A percentile compares a stretch with the other conserved stretches of the same genome.
phyloP scores from a whole-genome alignment of 2,113 vertebrate species.

The Podocnemis expansa region DNA sequence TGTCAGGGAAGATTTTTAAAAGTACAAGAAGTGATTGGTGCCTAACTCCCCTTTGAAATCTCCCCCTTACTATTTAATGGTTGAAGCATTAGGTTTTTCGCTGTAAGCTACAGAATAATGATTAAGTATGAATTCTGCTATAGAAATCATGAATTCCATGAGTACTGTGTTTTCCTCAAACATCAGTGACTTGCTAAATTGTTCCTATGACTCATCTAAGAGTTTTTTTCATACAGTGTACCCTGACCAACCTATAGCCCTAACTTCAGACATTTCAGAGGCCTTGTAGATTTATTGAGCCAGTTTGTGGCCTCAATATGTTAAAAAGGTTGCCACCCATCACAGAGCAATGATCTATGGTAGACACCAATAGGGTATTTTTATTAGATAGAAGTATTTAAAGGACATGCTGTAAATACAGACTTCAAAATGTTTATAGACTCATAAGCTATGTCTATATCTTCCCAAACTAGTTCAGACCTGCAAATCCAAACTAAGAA shows the following conservation, averaged over 20 bases:
- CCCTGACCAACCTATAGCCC: not conserved
- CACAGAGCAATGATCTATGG: not conserved
- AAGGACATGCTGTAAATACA: not conserved
- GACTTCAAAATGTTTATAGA: no score
- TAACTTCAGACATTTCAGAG: not conserved
- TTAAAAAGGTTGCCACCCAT: not conserved
- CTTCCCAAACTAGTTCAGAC: no score
- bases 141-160: not conserved
- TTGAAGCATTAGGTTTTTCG: not conserved
- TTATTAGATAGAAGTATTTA: not conserved
- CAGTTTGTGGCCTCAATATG: not conserved
- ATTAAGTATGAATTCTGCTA: not conserved
- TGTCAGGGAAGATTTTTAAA: not conserved
- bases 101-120: not conserved
- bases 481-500: no score
- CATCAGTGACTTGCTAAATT: not conserved
- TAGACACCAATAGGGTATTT: not conserved
- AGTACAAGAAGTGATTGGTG: not conserved
- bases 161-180: not conserved
- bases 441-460: no score
- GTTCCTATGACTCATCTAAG: not conserved
- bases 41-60: not conserved
- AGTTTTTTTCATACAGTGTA: not conserved
- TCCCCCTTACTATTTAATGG: rapidly evolving
- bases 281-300: not conserved